A percentile compares a stretch with the other conserved stretches of the same genome.
phyloP scores from a whole-genome alignment of 1,140 invertebrate genomes.

The Colletes gigas region DNA sequence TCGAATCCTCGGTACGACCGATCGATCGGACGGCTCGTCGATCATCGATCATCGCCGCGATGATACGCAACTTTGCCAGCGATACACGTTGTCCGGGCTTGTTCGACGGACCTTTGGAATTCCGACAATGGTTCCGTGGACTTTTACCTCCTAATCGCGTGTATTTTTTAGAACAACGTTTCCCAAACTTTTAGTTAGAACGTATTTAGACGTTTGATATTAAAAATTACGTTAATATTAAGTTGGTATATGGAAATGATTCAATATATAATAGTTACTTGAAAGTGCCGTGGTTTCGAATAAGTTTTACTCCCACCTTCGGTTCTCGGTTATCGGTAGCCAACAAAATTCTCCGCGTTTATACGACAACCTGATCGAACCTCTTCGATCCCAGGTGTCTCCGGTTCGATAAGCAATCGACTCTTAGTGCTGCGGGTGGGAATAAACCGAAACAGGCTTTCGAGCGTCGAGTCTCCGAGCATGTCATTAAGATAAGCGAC shows the following conservation, averaged over 20 bases:
- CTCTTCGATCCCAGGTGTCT: not conserved
- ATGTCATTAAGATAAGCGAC: not conserved
- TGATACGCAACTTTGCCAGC: conserved; percentile 15
- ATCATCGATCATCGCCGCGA: conserved; percentile 25
- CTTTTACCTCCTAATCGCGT: too few relatives aligned
- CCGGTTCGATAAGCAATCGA: not conserved
- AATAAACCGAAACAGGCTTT: not conserved
- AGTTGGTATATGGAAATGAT: too few relatives aligned
- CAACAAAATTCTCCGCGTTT: not conserved
- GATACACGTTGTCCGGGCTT: conserved; percentile 9
- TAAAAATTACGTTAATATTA: too few relatives aligned
- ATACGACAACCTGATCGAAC: not conserved
- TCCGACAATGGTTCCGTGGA: not conserved
- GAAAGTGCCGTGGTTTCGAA: too few relatives aligned
- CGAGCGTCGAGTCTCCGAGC: not conserved
- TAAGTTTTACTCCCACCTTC: too few relatives aligned
- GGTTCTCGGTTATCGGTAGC: too few relatives aligned
- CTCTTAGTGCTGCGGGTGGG: not conserved
- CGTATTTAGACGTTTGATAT: too few relatives aligned
- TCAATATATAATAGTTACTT: too few relatives aligned
- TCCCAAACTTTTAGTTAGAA: too few relatives aligned
- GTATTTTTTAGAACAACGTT: too few relatives aligned
- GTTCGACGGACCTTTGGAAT: conserved; percentile 4
- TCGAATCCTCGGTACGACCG: not conserved
- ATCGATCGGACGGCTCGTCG: conserved; percentile 14